These are phyloP conservation scores for Uromys caudimaculatus DNA, from an alignment of 2,797 vertebrate genomes.

Conservation along the genomic window DNA sequence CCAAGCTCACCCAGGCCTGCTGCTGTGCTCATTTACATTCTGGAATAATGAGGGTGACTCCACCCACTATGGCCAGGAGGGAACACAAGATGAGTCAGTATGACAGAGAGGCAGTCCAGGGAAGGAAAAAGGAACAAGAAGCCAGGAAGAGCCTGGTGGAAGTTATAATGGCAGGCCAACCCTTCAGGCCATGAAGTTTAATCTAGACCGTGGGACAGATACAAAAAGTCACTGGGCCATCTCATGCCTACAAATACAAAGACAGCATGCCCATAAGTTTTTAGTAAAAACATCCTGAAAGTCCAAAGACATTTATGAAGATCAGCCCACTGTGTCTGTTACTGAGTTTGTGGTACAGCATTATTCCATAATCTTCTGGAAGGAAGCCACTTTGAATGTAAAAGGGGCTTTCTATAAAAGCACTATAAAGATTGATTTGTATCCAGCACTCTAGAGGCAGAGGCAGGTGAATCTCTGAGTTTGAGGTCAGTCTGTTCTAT, in stretches of 20 bases:
- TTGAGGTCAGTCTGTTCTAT: neutral
- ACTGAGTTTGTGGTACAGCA: neutral
- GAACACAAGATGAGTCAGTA: neutral
- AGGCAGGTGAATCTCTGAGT: neutral
- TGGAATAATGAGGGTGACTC: neutral
- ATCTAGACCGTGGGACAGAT: neutral
- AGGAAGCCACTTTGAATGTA: neutral
- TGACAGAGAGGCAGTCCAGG: neutral
- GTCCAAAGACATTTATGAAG: conserved; percentile 53
- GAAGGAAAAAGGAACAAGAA: neutral
- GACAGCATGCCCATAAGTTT: neutral
- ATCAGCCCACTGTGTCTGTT: neutral
- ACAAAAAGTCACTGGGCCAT: neutral
- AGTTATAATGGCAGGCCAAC: neutral
- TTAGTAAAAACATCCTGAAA: conserved; percentile 40
- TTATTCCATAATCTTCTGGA: neutral
- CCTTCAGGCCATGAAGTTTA: neutral
- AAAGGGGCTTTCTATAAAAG: neutral
- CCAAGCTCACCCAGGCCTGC: neutral
- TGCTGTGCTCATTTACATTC: neutral
- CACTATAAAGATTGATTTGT: neutral
- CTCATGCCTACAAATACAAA: neutral
- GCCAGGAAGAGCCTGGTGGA: neutral
- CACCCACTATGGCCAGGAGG: neutral
- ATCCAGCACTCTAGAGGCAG: neutral